Conservation (phyloP, 2,888 invertebrate species). For the Tenthredo scrophulariae region DNA sequence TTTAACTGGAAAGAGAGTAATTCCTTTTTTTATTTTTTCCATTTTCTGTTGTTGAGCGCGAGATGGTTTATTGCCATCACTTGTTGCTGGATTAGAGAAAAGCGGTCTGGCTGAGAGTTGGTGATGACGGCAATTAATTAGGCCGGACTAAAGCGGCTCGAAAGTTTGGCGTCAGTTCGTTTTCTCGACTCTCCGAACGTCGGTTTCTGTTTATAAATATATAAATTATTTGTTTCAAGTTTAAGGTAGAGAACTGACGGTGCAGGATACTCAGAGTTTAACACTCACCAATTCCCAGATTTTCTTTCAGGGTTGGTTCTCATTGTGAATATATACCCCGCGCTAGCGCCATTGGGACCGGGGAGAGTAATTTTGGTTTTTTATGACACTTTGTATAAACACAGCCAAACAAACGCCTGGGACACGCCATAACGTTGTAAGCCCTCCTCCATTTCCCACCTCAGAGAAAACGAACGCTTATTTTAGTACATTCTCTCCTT, state of each 20-base stretch:
- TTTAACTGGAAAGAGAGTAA: neutral
- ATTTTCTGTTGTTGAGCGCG: neutral
- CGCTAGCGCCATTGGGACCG: neutral
- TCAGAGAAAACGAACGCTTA: slow-evolving; percentile 43
- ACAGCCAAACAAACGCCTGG: slow-evolving; percentile 42
- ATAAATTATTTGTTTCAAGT: slow-evolving; percentile 8
- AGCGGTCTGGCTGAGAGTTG: neutral
- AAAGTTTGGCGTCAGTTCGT: slow-evolving; percentile 24
- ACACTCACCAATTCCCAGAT: slow-evolving; percentile 2
- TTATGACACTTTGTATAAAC: slow-evolving; percentile 52
- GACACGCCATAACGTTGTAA: slow-evolving; percentile 44
- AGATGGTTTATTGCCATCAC: slow-evolving; percentile 51
- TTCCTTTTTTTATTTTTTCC: neutral
- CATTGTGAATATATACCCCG: neutral
- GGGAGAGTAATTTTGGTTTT: slow-evolving; percentile 45
- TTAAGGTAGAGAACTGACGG: neutral
- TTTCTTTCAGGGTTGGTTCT: slow-evolving; percentile 12
- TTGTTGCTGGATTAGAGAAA: slow-evolving; percentile 50
- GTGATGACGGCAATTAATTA: slow-evolving; percentile 49
- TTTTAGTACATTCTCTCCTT: slow-evolving; percentile 32
- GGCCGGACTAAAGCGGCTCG: slow-evolving; percentile 5
- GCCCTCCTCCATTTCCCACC: slow-evolving; percentile 35
- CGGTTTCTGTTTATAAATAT: slow-evolving; percentile 2
- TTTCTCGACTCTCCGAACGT: neutral
- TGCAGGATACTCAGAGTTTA: neutral